These are phyloP conservation scores for Drosophila bipectinata DNA, from an alignment of 1,140 invertebrate genomes.

Conservation along the genomic window DNA sequence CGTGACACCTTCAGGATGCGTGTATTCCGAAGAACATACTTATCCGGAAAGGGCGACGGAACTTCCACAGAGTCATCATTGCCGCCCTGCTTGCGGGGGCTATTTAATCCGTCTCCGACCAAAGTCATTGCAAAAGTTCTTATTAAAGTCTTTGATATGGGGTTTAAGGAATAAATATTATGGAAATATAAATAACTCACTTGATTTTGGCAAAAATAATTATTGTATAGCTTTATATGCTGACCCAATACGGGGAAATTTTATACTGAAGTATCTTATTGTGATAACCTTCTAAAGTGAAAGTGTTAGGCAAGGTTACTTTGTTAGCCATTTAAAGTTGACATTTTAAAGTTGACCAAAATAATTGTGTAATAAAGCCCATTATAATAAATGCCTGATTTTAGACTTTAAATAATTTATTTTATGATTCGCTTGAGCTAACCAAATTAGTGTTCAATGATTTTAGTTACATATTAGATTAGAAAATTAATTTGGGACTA, in stretches of 20 bases:
- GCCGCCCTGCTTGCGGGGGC: constrained; percentile 55
- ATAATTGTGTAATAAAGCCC: neutral
- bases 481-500: neutral
- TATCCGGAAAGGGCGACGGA: constrained; percentile 40
- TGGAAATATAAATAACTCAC: neutral
- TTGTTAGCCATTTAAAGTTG: neutral
- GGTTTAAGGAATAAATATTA: neutral
- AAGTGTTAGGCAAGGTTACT: neutral
- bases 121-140: constrained; percentile 1
- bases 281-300: neutral
- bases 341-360: neutral
- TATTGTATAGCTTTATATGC: neutral
- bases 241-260: neutral
- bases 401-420: neutral
- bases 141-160: neutral
- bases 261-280: neutral
- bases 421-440: neutral
- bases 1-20: constrained; percentile 14
- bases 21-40: constrained; percentile 57
- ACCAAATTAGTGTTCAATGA: neutral
- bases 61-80: neutral
- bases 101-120: constrained; percentile 65
- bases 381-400: neutral
- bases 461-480: neutral
- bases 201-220: neutral